Evolutionary conservation across 2,113 vertebrate species (phyloP).

Genomic region (Phalacrocorax brasilianus): DNA sequence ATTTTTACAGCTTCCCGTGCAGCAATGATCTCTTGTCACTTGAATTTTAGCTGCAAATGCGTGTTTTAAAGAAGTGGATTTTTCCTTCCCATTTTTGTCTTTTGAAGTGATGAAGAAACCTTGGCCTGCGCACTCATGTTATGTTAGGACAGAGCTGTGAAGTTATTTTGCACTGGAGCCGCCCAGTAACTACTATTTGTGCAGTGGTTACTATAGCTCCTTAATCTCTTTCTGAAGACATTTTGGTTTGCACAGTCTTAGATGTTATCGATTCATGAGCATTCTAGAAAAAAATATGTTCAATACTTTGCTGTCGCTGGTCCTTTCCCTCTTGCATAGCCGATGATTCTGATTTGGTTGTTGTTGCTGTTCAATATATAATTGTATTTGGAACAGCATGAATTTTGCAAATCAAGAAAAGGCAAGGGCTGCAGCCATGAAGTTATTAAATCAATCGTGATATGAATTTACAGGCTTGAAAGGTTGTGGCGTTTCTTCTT

Average conservation of each 20-base stretch:
- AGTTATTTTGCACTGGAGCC: slow-evolving; percentile 1
- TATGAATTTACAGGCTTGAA: neutral
- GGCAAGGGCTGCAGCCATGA: neutral
- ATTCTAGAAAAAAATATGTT: neutral
- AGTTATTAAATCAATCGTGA: neutral
- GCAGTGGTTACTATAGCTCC: slow-evolving; percentile 15
- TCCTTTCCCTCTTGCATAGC: neutral
- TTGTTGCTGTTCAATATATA: neutral
- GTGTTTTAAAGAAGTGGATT: neutral
- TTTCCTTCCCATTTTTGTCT: neutral
- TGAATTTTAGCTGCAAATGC: neutral
- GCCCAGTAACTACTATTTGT: neutral
- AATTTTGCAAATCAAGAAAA: neutral
- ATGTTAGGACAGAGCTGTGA: neutral
- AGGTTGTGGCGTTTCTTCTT: neutral
- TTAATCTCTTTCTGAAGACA: slow-evolving; percentile 23
- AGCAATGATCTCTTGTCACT: neutral
- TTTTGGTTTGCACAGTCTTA: neutral
- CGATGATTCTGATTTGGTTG: neutral
- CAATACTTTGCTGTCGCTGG: neutral
- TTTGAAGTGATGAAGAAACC: neutral
- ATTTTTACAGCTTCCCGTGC: neutral
- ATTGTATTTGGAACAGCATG: neutral
- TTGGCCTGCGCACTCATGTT: neutral
- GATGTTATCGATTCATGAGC: neutral